Evolutionary conservation across 2,797 vertebrate genomes (phyloP), one percentile per base, ranked within the genome.

Genomic region (Oophaga sylvatica): DNA sequence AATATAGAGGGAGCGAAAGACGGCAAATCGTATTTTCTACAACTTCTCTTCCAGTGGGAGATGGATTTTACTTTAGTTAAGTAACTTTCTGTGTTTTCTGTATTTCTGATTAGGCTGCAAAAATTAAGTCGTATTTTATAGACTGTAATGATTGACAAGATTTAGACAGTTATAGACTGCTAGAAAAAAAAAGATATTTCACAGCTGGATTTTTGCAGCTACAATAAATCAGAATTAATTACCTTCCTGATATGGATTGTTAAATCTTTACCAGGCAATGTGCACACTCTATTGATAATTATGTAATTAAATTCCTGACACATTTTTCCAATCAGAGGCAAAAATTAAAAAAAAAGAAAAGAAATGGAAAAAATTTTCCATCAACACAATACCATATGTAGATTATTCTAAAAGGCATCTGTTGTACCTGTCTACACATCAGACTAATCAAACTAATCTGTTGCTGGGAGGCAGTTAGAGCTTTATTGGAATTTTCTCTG

Each of bases 81-180:
- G 19, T 10, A 48, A 77, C 75, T 77, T 77, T 56, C 31, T 77
- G 10, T n/a, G 11, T 17, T 22, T 57, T 26, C 41, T 48, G 7
- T 35, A 35, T 15, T 1, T 57, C 56, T 29, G 26, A 59, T 59
- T 78, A 26, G 9, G 45, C 13, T 45, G 56, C 12, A 5, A 67
- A 26, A 2, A 67, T 29, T 12, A 26, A 56, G 7, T 22, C 13
- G 2, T 5, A 77, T 78, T 57, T 78, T 17, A 13, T 57, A 57
- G 22, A 29, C 45, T 20, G 20, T 59, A 57, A 53, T 60, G 26
- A 79, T 57, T 59, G 76, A 29, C 48, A 78, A 53, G 35, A n/a
- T 16, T 22, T 53, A 76, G 73, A 76, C 73, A 76, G 73, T 9
- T 76, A 16, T 15, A 79, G 75, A 77, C 65, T 26, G 65, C 65